A percentile compares a stretch with the other conserved stretches of the same genome.
phyloP scores from a whole-genome alignment of 1,140 invertebrate species.

The Procambarus clarkii region DNA sequence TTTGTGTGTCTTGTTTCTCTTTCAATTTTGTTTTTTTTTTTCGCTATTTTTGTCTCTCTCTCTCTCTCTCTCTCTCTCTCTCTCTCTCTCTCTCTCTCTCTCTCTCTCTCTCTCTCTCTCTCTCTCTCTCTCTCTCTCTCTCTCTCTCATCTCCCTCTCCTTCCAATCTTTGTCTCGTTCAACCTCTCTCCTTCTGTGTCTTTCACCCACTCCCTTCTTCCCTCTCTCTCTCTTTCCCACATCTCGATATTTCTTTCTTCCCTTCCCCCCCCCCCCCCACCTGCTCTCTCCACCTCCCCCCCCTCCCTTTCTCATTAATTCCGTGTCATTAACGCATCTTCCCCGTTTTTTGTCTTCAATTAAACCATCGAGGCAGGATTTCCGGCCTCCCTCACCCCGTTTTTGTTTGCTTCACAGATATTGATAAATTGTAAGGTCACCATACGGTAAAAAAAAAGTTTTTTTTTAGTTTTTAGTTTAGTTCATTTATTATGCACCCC shows the following conservation, averaged over 20 bases:
- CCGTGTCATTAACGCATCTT: constrained; percentile 4
- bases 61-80: constrained; percentile 21
- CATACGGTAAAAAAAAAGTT: too few relatives aligned
- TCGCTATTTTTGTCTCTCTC: background rate
- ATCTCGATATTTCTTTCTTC: background rate
- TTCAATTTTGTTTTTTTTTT: too few relatives aligned
- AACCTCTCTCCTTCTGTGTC: background rate
- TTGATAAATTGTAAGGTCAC: too few relatives aligned
- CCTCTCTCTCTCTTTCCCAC: constrained; percentile 30
- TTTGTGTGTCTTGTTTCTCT: too few relatives aligned
- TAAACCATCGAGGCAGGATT: background rate
- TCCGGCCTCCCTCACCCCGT: background rate
- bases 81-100: constrained; percentile 26
- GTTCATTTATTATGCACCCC: too few relatives aligned
- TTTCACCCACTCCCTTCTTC: background rate
- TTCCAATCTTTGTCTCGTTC: background rate
- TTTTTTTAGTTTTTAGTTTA: too few relatives aligned
- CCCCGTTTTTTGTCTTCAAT: background rate
- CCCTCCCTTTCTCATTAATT: background rate
- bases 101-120: background rate
- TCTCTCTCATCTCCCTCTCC: background rate
- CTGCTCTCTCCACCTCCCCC: background rate
- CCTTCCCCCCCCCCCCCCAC: background rate
- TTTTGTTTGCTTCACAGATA: background rate
- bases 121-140: constrained; percentile 2